A percentile compares a stretch with the other conserved stretches of the same genome.
phyloP scores from a whole-genome alignment of 2,797 vertebrate species.

The Cynodonichthys magdalenae region DNA sequence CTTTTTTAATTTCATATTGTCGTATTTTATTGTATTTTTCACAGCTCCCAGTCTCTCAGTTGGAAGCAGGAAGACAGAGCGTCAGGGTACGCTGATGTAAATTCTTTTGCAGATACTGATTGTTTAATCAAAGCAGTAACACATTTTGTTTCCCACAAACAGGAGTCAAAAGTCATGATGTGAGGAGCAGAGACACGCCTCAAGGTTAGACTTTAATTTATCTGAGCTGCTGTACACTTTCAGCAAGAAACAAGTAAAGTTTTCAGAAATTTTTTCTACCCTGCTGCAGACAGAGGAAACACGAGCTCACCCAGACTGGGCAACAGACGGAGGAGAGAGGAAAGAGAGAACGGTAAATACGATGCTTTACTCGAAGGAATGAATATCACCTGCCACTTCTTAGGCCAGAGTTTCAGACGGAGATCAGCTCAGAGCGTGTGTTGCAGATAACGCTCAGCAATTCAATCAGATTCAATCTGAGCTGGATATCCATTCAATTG shows the following conservation, averaged over 20 bases:
- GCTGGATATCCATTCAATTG: too few species aligned
- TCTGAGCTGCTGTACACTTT: not conserved
- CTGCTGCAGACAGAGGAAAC: constrained; percentile 49
- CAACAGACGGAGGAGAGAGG: constrained; percentile 55
- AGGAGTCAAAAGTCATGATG: constrained; percentile 53
- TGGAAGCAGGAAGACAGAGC: constrained; percentile 60
- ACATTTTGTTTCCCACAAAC: constrained; percentile 33
- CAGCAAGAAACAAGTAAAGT: not conserved
- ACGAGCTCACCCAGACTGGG: constrained; percentile 57
- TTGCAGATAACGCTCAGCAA: not conserved
- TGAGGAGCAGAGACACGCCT: constrained; percentile 72
- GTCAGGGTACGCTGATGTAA: constrained; percentile 39
- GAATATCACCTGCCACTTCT: too few species aligned
- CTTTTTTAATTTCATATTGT: not conserved
- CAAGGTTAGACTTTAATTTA: constrained; percentile 47
- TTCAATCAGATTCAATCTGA: too few species aligned
- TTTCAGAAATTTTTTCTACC: constrained; percentile 3
- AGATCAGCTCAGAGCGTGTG: too few species aligned
- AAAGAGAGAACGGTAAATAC: constrained; percentile 56
- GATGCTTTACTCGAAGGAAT: too few species aligned
- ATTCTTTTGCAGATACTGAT: too few species aligned
- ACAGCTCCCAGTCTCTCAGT: constrained; percentile 59
- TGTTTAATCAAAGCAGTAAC: not conserved
- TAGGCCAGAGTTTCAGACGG: too few species aligned
- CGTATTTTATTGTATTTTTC: not conserved